These are phyloP conservation scores for Alviniconcha marisindica DNA, from an alignment of 1,140 invertebrate species.

Conservation along the genomic window DNA sequence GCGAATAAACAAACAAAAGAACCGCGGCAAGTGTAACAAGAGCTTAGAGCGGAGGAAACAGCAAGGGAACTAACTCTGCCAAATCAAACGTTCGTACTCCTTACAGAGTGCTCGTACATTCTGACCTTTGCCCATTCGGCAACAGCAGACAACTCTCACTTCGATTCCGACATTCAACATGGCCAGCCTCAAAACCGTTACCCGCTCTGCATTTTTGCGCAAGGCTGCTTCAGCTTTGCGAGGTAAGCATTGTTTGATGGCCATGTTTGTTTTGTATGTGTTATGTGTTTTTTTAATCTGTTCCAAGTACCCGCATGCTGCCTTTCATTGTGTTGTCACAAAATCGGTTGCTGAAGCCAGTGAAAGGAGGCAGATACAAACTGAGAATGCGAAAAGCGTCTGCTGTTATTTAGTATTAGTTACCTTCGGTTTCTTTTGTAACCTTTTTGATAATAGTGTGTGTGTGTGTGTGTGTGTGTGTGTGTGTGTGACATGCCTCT, in stretches of 20 bases:
- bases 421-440: too few species aligned
- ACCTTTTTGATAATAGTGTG: too few species aligned
- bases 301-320: background rate
- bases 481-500: too few species aligned
- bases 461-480: too few species aligned
- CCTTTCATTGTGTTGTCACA: background rate
- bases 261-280: background rate
- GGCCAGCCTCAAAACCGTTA: background rate
- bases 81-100: background rate
- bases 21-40: background rate
- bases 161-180: background rate
- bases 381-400: background rate
- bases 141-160: too few species aligned
- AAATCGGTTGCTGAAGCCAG: background rate
- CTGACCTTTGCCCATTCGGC: background rate
- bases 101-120: background rate
- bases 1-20: background rate
- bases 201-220: slow-evolving; percentile 1
- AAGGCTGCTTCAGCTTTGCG: background rate
- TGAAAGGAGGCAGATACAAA: background rate
- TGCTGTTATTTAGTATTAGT: background rate
- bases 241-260: too few species aligned
- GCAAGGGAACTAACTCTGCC: background rate
- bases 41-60: background rate
- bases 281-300: background rate